Evolutionary conservation across 2,113 vertebrate species (phyloP).

Genomic region (Scolopax mira): DNA sequence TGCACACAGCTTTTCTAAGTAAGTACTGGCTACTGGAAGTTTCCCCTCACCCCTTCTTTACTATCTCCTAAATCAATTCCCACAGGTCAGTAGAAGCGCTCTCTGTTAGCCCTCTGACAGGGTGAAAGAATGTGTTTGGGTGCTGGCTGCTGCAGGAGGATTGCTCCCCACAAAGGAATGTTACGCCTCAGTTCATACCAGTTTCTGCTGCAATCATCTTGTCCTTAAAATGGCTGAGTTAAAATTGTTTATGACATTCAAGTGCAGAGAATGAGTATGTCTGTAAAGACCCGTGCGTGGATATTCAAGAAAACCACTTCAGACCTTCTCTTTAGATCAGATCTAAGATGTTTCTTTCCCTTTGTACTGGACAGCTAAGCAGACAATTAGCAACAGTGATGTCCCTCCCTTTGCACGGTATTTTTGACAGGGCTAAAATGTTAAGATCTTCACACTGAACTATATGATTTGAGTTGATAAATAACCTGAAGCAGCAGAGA

Average conservation of each 20-base stretch:
- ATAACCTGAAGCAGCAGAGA: background rate
- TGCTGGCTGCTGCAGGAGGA: background rate
- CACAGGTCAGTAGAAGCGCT: background rate
- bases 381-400: background rate
- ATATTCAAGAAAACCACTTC: background rate
- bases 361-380: background rate
- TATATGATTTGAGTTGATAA: background rate
- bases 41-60: background rate
- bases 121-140: background rate
- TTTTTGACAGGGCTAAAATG: background rate
- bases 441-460: background rate
- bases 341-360: background rate
- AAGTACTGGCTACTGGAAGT: background rate
- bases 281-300: background rate
- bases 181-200: background rate
- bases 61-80: background rate
- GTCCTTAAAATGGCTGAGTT: background rate
- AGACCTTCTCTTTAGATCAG: background rate
- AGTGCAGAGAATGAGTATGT: background rate
- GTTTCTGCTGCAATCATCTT: background rate
- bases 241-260: background rate
- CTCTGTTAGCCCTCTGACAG: background rate
- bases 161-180: background rate
- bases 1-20: background rate
- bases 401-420: fast-evolving